Base-by-base conservation (phyloP, 2,888 invertebrate genomes). In the Parapristionchus giblindavisi region DNA sequence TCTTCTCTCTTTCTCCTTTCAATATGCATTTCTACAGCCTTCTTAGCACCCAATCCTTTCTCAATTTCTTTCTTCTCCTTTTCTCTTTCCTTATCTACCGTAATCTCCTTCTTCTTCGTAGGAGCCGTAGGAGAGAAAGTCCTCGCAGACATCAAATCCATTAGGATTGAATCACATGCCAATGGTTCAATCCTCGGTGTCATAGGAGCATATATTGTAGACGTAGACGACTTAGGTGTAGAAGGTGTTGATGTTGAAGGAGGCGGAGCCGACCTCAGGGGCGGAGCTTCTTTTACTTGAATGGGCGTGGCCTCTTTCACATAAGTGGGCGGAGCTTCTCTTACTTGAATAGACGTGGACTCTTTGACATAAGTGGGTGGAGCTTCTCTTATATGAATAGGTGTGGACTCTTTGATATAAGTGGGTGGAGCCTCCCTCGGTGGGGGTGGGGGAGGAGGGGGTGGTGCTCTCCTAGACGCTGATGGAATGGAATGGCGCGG, bases 131-230 rank as follows among this genome's bases (percentile, higher is more conserved):
- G 32, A 4, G 24, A n/a, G 14, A 8, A 6, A 43, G 27, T 72
- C 34, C 40, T 58, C n/a, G 48, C 17, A 17, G 73, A 73, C 1
- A 34, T 27, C n/a, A 73, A 61, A 61, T 73, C 73, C 73, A 61
- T 61, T n/a, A 73, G 73, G 3, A 73, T 73, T 21, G 73, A 60
- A 48, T 73, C 73, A 36, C 32, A 60, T 1, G 73, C 73, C 5
- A 73, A 61, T 58, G 73, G 73, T 48, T 73, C 48, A 8, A 60
- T 29, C 68, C 36, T 68, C n/a, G 68, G 68, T 36, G 27, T 21
- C n/a, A 24, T 5, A 21, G 29, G n/a, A 5, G 36, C 5, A 11
- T 61, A 8, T 6, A 29, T 17, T 14, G 40, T 71, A 24, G 68
- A 11, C 14, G 27, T 27, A 8, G 61, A 34, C 3, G 61, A 38